Conservation (phyloP, 2,113 vertebrate genomes). For the Tapirus terrestris region DNA sequence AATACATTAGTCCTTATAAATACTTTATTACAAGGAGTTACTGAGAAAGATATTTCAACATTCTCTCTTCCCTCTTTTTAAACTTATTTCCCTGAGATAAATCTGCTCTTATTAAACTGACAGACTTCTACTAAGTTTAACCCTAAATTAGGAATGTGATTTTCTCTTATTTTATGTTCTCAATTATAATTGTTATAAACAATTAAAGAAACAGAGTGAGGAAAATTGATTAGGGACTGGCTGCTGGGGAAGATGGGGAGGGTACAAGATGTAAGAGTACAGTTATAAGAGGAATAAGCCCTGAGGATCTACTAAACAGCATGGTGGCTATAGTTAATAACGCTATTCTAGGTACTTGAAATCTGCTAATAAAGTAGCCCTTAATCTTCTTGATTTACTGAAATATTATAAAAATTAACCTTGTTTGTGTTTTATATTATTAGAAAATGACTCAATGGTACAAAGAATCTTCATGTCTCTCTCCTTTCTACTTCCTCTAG, state of each 20-base stretch:
- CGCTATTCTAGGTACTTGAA: background rate
- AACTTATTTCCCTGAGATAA: background rate
- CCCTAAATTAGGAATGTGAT: background rate
- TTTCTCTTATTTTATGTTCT: background rate
- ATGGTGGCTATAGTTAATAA: background rate
- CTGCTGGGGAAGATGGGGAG: background rate
- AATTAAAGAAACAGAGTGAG: background rate
- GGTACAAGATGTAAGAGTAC: background rate
- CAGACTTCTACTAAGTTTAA: background rate
- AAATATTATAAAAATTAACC: background rate
- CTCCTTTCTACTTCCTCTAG: background rate
- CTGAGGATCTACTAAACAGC: background rate
- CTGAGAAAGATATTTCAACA: background rate
- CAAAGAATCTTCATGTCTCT: background rate
- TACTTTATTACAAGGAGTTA: background rate
- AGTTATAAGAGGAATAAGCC: background rate
- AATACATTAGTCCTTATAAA: conserved; percentile 22
- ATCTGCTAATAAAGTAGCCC: background rate
- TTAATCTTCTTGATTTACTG: background rate
- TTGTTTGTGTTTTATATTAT: background rate
- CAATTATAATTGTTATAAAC: background rate
- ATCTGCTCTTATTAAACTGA: background rate
- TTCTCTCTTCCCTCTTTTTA: background rate
- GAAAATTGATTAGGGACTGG: background rate
- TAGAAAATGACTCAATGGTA: background rate